These are phyloP conservation scores for Akabosia matsudoensis DNA, from an alignment of 1,140 invertebrate species.

Conservation along the genomic window DNA sequence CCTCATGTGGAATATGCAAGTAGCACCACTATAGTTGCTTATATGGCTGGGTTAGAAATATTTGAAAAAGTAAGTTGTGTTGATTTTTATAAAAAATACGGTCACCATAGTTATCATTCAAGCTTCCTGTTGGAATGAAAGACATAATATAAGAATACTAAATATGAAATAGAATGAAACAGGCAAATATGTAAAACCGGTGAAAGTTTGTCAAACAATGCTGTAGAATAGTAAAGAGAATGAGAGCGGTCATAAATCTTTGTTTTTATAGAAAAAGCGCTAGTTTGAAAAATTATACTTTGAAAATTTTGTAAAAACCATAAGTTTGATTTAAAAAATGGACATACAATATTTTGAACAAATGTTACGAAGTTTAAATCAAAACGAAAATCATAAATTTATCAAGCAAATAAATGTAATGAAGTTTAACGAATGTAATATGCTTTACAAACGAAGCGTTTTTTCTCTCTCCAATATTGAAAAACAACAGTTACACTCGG, in stretches of 20 bases:
- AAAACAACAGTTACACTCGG: not conserved
- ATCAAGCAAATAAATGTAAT: conserved; percentile 1
- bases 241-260: too few relatives aligned
- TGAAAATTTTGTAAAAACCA: too few relatives aligned
- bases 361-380: not conserved
- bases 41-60: not conserved
- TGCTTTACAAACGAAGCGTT: not conserved
- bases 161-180: not conserved
- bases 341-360: not conserved
- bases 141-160: not conserved
- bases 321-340: not conserved
- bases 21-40: not conserved
- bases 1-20: not conserved
- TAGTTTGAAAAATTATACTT: too few relatives aligned
- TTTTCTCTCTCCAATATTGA: not conserved
- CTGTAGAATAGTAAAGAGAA: too few relatives aligned
- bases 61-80: too few relatives aligned
- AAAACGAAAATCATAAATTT: not conserved
- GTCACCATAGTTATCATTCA: not conserved
- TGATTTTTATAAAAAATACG: not conserved
- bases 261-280: too few relatives aligned
- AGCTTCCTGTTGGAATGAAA: not conserved
- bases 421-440: not conserved
- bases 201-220: too few relatives aligned
- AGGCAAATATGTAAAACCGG: not conserved